These are phyloP conservation scores for Neodontobutis hainanensis DNA, from an alignment of 2,113 vertebrate species.

Conservation along the genomic window DNA sequence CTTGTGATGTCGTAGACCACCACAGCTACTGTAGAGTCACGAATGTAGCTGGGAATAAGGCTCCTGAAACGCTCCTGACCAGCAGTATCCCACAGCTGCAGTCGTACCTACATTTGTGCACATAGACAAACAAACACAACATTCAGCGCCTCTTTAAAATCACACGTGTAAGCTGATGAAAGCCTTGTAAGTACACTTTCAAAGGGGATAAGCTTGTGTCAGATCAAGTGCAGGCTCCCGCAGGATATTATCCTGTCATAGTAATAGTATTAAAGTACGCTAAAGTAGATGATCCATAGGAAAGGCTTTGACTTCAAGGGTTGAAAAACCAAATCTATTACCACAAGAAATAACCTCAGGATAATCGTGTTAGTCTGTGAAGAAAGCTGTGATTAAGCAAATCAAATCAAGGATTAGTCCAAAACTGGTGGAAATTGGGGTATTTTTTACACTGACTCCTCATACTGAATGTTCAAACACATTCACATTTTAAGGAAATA, in stretches of 20 bases:
- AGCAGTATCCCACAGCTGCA: conserved; percentile 78
- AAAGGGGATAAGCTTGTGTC: conserved; percentile 49
- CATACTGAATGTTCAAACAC: not conserved
- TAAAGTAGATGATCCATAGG: conserved; percentile 51
- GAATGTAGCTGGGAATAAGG: conserved; percentile 77
- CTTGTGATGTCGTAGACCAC: conserved; percentile 79
- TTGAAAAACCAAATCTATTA: conserved; percentile 46
- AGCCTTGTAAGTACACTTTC: conserved; percentile 28
- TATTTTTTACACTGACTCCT: conserved; percentile 28
- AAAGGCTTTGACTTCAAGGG: conserved; percentile 41
- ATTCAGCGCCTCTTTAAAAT: conserved; percentile 26
- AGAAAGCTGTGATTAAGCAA: conserved; percentile 47
- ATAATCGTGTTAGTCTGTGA: conserved; percentile 65
- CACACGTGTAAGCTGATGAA: conserved; percentile 4
- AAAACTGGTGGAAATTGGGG: conserved; percentile 43
- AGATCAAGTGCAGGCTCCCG: conserved; percentile 39
- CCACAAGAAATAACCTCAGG: conserved; percentile 52
- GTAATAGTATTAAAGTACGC: conserved; percentile 48
- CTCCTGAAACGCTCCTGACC: conserved; percentile 78
- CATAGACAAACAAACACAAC: conserved; percentile 31
- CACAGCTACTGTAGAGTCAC: conserved; percentile 77
- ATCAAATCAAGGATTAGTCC: conserved; percentile 68
- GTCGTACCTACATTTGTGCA: conserved; percentile 58
- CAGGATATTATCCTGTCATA: conserved; percentile 45
- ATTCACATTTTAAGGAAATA: conserved; percentile 11